Conservation (phyloP, 2,113 vertebrate species). For the Oenanthe oenanthe region DNA sequence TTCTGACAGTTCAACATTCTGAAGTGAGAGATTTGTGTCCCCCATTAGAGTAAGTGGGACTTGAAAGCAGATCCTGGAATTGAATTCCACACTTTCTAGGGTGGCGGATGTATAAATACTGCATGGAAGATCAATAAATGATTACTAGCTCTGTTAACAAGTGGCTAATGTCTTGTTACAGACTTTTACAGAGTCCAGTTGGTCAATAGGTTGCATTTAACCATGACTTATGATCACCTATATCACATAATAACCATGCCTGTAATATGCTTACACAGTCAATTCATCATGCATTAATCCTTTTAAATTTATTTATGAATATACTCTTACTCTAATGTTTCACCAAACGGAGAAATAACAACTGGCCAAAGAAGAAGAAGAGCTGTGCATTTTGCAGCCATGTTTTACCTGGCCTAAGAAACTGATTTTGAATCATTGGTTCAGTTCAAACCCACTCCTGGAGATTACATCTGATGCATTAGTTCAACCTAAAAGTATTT, state of each 20-base stretch:
- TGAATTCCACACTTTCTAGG: constrained; percentile 54
- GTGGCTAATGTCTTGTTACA: constrained; percentile 63
- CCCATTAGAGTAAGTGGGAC: constrained; percentile 30
- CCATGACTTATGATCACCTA: constrained; percentile 62
- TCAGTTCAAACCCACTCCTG: neutral
- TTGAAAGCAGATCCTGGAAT: constrained; percentile 58
- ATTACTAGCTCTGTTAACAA: constrained; percentile 69
- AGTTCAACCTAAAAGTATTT: neutral
- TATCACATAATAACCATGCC: constrained; percentile 56
- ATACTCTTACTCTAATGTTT: constrained; percentile 39
- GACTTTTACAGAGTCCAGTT: constrained; percentile 57
- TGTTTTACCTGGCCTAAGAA: neutral
- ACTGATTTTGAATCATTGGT: neutral
- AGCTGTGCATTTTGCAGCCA: neutral
- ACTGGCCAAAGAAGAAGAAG: neutral
- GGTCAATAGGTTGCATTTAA: constrained; percentile 72
- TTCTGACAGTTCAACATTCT: neutral
- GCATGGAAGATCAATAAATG: constrained; percentile 63
- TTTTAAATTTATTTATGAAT: constrained; percentile 65
- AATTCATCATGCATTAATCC: constrained; percentile 65
- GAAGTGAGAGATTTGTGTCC: constrained; percentile 22
- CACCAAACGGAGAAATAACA: constrained; percentile 41
- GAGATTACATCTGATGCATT: neutral
- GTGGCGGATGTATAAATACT: constrained; percentile 68
- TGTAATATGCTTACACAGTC: constrained; percentile 64